These are phyloP conservation scores for Bombus huntii DNA, from an alignment of 1,140 invertebrate species.

Conservation along the genomic window DNA sequence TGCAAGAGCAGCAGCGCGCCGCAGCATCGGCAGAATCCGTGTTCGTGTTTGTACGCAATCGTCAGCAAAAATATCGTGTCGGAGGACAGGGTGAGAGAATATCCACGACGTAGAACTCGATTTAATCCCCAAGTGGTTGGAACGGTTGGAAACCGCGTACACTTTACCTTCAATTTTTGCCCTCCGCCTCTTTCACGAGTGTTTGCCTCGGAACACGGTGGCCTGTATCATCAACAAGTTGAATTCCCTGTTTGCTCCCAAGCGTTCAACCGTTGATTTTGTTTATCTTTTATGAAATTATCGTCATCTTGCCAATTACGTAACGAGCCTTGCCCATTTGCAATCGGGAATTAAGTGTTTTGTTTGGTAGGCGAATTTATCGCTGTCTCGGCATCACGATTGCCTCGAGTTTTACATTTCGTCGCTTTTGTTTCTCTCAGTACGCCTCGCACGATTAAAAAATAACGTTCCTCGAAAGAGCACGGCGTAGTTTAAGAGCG, in stretches of 20 bases:
- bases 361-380: background rate
- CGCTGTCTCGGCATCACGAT: background rate
- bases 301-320: background rate
- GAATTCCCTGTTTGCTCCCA: background rate
- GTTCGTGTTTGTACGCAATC: slow-evolving; percentile 10
- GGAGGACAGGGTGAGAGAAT: background rate
- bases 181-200: background rate
- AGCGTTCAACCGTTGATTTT: background rate
- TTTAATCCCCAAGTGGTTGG: background rate
- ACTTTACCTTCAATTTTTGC: background rate
- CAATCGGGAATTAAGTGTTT: background rate
- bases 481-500: background rate
- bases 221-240: background rate
- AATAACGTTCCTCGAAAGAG: background rate
- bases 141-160: background rate
- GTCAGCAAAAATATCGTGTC: slow-evolving; percentile 20
- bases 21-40: slow-evolving; percentile 12
- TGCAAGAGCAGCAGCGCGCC: background rate
- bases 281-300: slow-evolving; percentile 10
- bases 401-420: background rate
- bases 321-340: background rate
- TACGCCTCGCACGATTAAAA: too few relatives aligned
- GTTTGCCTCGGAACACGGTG: background rate
- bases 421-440: background rate
- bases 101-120: background rate